phyloP scores from a whole-genome alignment of 2,113 vertebrate species.

The Paramisgurnus dabryanus region DNA sequence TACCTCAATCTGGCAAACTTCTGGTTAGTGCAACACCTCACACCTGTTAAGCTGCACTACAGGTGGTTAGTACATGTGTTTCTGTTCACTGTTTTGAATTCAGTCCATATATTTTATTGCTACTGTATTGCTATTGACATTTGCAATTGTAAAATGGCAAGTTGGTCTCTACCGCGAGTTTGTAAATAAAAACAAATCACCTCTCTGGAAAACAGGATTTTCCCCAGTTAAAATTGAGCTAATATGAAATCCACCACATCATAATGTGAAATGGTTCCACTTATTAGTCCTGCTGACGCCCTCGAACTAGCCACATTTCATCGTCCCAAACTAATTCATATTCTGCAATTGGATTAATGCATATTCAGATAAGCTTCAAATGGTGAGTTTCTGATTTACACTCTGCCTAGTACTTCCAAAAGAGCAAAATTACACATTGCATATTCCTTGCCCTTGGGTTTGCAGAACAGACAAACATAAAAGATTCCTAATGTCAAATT shows the following conservation, averaged over 20 bases:
- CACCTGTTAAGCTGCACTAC: no score
- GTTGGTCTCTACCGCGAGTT: neutral
- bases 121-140: neutral
- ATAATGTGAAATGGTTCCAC: constrained; percentile 34
- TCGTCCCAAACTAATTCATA: constrained; percentile 58
- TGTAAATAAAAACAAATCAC: constrained; percentile 2
- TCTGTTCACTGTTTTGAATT: no score
- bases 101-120: no score
- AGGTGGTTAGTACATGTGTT: no score
- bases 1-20: no score
- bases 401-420: constrained; percentile 43
- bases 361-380: constrained; percentile 62
- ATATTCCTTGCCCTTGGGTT: constrained; percentile 68
- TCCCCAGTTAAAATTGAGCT: constrained; percentile 9
- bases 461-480: constrained; percentile 62
- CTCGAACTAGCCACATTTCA: constrained; percentile 41
- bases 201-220: constrained; percentile 31
- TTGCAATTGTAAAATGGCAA: neutral
- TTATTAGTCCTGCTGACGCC: neutral
- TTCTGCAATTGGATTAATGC: constrained; percentile 56
- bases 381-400: constrained; percentile 56
- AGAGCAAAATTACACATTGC: constrained; percentile 60
- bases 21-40: no score
- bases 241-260: constrained; percentile 18
- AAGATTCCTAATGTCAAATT: constrained; percentile 71